Base-by-base conservation (phyloP, 2,113 vertebrate genomes). In the Heliornis fulica region DNA sequence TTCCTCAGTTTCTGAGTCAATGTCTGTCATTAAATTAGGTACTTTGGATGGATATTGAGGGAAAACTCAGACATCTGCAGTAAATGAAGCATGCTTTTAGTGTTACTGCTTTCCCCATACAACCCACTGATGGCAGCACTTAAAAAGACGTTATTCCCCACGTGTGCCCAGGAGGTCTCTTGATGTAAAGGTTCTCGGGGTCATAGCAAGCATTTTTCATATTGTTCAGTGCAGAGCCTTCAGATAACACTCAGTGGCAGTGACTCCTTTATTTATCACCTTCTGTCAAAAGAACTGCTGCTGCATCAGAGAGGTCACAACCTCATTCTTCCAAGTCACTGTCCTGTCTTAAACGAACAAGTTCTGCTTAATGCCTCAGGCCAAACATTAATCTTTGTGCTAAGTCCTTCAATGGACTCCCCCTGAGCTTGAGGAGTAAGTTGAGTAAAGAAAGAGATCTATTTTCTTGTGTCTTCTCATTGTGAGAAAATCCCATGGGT, bases 211-310 rank as follows among this genome's bases (percentile, higher is more conserved):
- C 45, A 63, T 94, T 97, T 94, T 94, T 96, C 94, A 93, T 77
- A 28, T 51, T 90, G 28, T 80, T 90, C 74, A 8, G 20, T 45
- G 43, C 40, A 80, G 75, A 81, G 38, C 68, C 93, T 97, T 90
- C 90, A 74, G 93, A 97, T 83, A 71, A n/a, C 85, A 83, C 28
- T 97, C 93, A 51, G 70, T 93, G 90, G 85, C 95, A 87, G 68
- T 43, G 86, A 93, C 91, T 94, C 53, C 91, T 96, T 98, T 97
- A 98, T 98, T 98, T 98, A 98, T 98, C 98, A 96, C 94, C 91
- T 89, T 95, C 96, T 98, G 97, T 98, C 98, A 97, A 87, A 93
- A 91, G 95, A 97, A 90, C 96, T 94, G 95, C 91, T 97, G 96
- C 83, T 94, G 96, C 97, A 96, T 97, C 96, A 75, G n/a, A 96